Evolutionary conservation across 1,140 invertebrate genomes (phyloP).

Genomic region (Hyles euphorbiae): DNA sequence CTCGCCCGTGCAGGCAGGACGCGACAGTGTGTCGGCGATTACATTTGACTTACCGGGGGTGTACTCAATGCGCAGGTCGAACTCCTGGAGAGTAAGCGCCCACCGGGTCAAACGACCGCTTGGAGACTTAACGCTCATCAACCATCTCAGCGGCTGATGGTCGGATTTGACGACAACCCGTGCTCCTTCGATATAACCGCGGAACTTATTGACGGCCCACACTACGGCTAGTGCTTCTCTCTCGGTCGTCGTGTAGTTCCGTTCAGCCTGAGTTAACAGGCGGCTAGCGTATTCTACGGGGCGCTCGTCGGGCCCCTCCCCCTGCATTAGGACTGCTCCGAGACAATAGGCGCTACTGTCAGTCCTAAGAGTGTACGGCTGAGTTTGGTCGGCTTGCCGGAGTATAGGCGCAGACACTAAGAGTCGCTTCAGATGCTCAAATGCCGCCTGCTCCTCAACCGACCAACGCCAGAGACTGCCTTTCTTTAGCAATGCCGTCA

Average conservation of each 20-base stretch:
- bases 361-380: constrained; percentile 37
- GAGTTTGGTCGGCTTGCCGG: constrained; percentile 25
- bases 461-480: constrained; percentile 30
- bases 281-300: constrained; percentile 61
- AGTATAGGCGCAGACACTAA: constrained; percentile 27
- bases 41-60: constrained; percentile 37
- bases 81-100: constrained; percentile 38
- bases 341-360: constrained; percentile 45
- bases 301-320: constrained; percentile 29
- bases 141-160: constrained; percentile 70
- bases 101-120: constrained; percentile 41
- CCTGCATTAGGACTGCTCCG: constrained; percentile 29
- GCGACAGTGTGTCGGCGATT: constrained; percentile 33
- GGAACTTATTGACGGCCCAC: constrained; percentile 58
- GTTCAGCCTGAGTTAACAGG: constrained; percentile 51
- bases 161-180: constrained; percentile 48
- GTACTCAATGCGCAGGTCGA: constrained; percentile 30
- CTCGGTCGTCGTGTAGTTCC: constrained; percentile 62
- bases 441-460: constrained; percentile 9
- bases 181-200: constrained; percentile 45
- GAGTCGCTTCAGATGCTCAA: constrained; percentile 17
- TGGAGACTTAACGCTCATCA: constrained; percentile 58
- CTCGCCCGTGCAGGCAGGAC: constrained; percentile 13
- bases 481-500: constrained; percentile 50
- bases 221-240: constrained; percentile 67